Base-by-base conservation (phyloP, 2,797 vertebrate genomes). In the Pipistrellus kuhlii region DNA sequence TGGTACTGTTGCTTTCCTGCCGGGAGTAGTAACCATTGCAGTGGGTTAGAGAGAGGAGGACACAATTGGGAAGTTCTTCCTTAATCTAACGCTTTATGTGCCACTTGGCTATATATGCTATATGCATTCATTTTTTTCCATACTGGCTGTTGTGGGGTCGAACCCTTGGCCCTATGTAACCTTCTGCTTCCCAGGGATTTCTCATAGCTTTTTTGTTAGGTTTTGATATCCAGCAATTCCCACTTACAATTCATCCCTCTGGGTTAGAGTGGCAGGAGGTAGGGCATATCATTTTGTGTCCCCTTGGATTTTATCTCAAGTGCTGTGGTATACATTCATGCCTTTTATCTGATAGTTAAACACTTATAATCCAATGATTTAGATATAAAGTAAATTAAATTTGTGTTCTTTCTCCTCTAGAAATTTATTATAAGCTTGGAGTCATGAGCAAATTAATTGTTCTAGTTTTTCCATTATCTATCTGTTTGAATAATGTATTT, bases 401-500 rank as follows among this genome's bases (percentile, higher is more conserved):
- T 55, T 55, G 1, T 44, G 13, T 77, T 90, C 32, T 88, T 95
- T 90, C 18, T 23, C 7, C n/a, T 92, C 64, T 83, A 64, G 44
- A 51, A 59, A 92, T 96, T 93, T 90, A 64, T 78, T 91, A 21
- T 72, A 86, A 91, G 21, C 8, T 91, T 89, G 48, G 57, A 71
- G 17, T 91, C 44, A 48, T 72, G 80, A 95, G 55, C 81, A 94
- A 32, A 71, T 95, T 83, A 38, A 44, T 73, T 88, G 7, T 85
- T 92, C n/a, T 92, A 41, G 23, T 69, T 96, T 95, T 88, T 27
- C 23, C 10, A 44, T 44, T 46, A 18, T 90, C 71, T 87, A 0
- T 92, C 15, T 94, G 3, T 92, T 71, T 91, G 32, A 96, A 88
- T 55, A 94, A 76, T 77, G 25, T 94, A 72, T 80, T 91, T 59